Conservation (phyloP, 2,888 invertebrate species). For the Lymantria dispar region DNA sequence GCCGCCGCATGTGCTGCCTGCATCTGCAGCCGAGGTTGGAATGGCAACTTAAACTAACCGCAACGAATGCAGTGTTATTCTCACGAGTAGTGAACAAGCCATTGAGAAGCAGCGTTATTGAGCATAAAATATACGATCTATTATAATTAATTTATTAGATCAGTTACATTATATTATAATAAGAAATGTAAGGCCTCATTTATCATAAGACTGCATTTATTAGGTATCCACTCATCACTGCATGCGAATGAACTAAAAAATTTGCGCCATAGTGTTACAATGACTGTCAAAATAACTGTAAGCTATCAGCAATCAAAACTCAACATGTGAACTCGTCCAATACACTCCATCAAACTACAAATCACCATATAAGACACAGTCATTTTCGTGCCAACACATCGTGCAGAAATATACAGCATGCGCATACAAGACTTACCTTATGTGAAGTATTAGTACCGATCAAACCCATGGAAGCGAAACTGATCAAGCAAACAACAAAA, state of each 20-base stretch:
- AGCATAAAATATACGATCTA: too few species aligned
- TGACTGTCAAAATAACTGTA: not conserved
- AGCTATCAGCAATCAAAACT: constrained; percentile 8
- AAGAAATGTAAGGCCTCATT: too few species aligned
- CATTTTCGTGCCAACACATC: constrained; percentile 17
- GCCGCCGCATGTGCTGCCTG: too few species aligned
- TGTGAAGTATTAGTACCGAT: constrained; percentile 40
- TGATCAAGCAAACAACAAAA: constrained; percentile 46
- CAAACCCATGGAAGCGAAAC: constrained; percentile 40
- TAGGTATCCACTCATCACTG: constrained; percentile 2
- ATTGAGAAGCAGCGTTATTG: too few species aligned
- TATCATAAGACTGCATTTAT: too few species aligned
- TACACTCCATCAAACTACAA: constrained; percentile 9
- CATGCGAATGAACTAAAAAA: constrained; percentile 20
- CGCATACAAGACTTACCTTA: constrained; percentile 8
- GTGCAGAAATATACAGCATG: constrained; percentile 24
- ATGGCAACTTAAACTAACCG: too few species aligned
- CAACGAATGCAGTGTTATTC: too few species aligned
- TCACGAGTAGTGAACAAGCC: too few species aligned
- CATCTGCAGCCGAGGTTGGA: too few species aligned
- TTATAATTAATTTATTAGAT: too few species aligned
- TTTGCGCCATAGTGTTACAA: constrained; percentile 1
- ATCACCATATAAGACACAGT: constrained; percentile 18
- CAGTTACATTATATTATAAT: too few species aligned
- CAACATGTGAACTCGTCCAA: constrained; percentile 17